Evolutionary conservation across 2,888 invertebrate genomes (phyloP).

Genomic region (Lingula anatina): DNA sequence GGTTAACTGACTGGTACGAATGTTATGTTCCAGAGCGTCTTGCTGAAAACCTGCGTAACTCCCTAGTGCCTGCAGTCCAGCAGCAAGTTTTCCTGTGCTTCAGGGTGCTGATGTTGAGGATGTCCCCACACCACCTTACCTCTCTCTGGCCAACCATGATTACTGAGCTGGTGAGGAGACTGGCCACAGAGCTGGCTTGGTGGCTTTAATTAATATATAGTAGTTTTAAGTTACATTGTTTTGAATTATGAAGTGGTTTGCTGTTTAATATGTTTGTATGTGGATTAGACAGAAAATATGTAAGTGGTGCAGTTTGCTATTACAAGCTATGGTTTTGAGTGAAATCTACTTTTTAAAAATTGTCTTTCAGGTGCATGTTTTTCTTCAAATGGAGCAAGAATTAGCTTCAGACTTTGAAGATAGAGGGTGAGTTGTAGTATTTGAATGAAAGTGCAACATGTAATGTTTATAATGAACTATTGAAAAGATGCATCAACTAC

Average conservation of each 20-base stretch:
- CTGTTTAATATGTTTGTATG: no score
- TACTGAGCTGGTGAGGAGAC: constrained; percentile 67
- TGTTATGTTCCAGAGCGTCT: constrained; percentile 65
- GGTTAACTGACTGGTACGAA: no score
- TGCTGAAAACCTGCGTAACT: constrained; percentile 73
- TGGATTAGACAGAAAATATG: no score
- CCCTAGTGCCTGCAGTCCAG: constrained; percentile 70
- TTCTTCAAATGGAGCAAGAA: constrained; percentile 80
- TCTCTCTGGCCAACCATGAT: constrained; percentile 89
- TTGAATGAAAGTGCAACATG: no score
- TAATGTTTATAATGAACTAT: no score
- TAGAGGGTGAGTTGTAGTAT: constrained; percentile 68
- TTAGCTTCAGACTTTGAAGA: constrained; percentile 71
- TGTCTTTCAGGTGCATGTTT: constrained; percentile 65
- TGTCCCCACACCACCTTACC: constrained; percentile 78
- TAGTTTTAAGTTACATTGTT: no score
- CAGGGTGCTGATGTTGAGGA: constrained; percentile 75
- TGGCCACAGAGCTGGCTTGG: not conserved
- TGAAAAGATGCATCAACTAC: no score
- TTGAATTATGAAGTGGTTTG: no score
- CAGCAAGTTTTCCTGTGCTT: constrained; percentile 84
- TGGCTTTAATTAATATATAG: no score
- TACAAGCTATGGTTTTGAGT: no score
- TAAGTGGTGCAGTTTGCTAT: no score
- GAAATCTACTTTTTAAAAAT: no score